These are phyloP conservation scores for Drosophila auraria DNA, from an alignment of 1,140 invertebrate species.

Conservation along the genomic window DNA sequence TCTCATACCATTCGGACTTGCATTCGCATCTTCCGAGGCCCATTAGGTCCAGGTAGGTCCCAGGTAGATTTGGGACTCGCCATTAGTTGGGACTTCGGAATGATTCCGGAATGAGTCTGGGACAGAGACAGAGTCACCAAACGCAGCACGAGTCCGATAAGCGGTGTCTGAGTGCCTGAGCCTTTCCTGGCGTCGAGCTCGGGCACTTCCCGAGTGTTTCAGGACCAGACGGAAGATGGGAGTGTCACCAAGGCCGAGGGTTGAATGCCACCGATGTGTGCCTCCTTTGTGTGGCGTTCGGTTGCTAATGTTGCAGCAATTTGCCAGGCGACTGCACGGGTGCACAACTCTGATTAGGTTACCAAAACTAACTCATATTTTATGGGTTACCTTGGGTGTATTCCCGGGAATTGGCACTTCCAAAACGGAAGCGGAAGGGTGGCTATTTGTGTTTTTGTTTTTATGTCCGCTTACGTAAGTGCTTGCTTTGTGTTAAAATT, in stretches of 20 bases:
- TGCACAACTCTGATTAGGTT: constrained; percentile 43
- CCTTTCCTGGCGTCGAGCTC: constrained; percentile 28
- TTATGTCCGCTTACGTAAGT: background rate
- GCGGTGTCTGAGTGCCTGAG: constrained; percentile 42
- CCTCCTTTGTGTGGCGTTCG: background rate
- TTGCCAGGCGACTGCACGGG: constrained; percentile 44
- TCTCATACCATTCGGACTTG: constrained; percentile 33
- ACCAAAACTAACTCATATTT: constrained; percentile 36
- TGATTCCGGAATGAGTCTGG: background rate
- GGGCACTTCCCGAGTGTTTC: constrained; percentile 17
- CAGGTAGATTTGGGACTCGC: constrained; percentile 32
- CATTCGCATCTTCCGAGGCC: constrained; percentile 27
- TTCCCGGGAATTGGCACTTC: constrained; percentile 3
- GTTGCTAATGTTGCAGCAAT: constrained; percentile 33
- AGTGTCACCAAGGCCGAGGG: constrained; percentile 43
- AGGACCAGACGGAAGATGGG: constrained; percentile 9
- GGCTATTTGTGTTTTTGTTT: too few relatives aligned
- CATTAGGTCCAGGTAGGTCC: constrained; percentile 53
- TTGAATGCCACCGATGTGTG: constrained; percentile 28
- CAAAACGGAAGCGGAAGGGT: constrained; percentile 16
- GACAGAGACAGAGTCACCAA: constrained; percentile 15
- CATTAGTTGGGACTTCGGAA: constrained; percentile 28
- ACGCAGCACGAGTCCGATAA: constrained; percentile 47
- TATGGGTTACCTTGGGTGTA: constrained; percentile 18
- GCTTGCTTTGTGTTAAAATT: background rate